A percentile compares a stretch with the other conserved stretches of the same genome.
Conservation (phyloP, 2,113 vertebrate genomes). For the Albula glossodonta region DNA sequence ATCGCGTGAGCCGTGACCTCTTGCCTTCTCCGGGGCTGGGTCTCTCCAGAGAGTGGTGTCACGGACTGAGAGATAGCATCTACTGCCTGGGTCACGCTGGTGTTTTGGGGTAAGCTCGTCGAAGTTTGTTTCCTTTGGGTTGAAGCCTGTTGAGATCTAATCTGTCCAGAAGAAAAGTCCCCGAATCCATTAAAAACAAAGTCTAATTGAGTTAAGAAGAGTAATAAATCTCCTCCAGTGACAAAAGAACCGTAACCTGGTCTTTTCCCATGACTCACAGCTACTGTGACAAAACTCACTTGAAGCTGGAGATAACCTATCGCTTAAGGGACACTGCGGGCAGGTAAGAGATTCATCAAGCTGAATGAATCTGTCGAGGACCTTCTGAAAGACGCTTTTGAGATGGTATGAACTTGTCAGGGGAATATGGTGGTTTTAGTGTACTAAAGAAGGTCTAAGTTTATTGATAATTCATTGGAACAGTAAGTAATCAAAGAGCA, state of each 20-base stretch:
- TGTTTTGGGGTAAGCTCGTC: constrained; percentile 22
- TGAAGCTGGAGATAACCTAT: neutral
- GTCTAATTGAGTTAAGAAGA: constrained; percentile 57
- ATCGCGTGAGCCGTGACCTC: constrained; percentile 36
- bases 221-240: constrained; percentile 47
- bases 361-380: neutral
- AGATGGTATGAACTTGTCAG: too few species aligned
- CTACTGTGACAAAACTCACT: neutral
- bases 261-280: neutral
- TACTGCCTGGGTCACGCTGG: constrained; percentile 12
- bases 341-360: neutral
- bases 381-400: too few species aligned
- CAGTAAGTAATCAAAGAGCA: too few species aligned
- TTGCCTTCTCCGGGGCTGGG: constrained; percentile 33
- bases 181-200: constrained; percentile 50
- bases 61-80: constrained; percentile 47
- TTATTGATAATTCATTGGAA: too few species aligned
- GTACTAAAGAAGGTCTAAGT: too few species aligned
- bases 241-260: constrained; percentile 36
- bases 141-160: constrained; percentile 58
- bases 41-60: constrained; percentile 52
- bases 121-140: constrained; percentile 66
- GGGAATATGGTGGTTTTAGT: too few species aligned
- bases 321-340: neutral
- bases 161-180: constrained; percentile 61